Conservation (phyloP, 2,113 vertebrate genomes). For the Bos taurus region DNA sequence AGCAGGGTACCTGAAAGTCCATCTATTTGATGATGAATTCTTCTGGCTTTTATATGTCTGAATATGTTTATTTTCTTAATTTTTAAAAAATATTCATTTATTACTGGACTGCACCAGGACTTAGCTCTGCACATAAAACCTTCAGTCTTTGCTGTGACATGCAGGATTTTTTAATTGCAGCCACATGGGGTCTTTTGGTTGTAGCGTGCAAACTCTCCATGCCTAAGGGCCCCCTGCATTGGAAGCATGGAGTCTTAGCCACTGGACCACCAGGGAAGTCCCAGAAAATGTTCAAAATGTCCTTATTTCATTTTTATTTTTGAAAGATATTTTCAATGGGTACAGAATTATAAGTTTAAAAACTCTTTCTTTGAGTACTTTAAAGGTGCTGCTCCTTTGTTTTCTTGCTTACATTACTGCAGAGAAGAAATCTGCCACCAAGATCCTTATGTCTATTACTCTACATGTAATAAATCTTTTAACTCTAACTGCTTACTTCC, state of each 20-base stretch:
- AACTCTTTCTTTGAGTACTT: neutral
- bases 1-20: neutral
- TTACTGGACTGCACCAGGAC: neutral
- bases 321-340: neutral
- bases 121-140: neutral
- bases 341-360: neutral
- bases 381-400: neutral
- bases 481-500: neutral
- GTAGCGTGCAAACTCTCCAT: neutral
- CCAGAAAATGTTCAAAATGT: neutral
- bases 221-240: neutral
- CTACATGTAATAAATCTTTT: neutral
- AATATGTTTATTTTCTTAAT: neutral
- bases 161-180: neutral
- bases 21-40: neutral
- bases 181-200: neutral
- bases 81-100: neutral
- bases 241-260: neutral
- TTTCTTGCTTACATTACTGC: neutral
- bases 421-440: neutral
- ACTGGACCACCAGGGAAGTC: neutral
- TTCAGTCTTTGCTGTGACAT: accelerated
- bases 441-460: neutral
- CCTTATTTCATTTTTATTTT: neutral
- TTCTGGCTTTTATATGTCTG: neutral